Percentiles rank a stretch among this genome's conserved stretches.
Evolutionary conservation across 92 coral and sea anemone genomes (phyloP).

Genomic region (Muricea muricata): DNA sequence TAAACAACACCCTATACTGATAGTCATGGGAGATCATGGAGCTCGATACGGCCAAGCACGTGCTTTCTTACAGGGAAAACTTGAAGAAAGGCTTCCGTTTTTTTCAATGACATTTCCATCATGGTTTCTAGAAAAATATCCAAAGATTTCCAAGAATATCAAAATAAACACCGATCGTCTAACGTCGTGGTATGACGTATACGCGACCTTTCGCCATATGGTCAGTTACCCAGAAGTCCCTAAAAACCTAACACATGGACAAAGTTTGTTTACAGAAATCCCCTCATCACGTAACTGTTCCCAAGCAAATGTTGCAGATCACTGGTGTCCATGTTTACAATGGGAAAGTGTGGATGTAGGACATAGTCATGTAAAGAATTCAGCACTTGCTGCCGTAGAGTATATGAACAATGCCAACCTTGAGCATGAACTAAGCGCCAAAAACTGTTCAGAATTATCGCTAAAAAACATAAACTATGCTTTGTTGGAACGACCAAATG

Average conservation of each 20-base stretch:
- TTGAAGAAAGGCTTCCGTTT: too few species aligned
- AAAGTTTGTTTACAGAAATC: conserved; percentile 9
- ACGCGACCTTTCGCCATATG: conserved; percentile 33
- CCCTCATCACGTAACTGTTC: conserved; percentile 23
- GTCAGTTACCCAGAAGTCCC: conserved; percentile 34
- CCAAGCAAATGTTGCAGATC: conserved; percentile 1
- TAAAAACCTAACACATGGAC: conserved; percentile 8
- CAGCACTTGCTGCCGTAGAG: too few species aligned
- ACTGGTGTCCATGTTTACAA: conserved; percentile 47
- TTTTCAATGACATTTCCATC: conserved; percentile 22
- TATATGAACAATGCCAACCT: too few species aligned
- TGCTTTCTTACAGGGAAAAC: too few species aligned
- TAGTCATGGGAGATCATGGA: too few species aligned
- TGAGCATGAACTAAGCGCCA: too few species aligned
- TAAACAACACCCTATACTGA: neutral
- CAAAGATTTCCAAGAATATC: conserved; percentile 16
- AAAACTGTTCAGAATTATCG: too few species aligned
- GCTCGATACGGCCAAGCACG: neutral
- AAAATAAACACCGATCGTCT: conserved; percentile 26
- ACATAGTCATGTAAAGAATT: too few species aligned
- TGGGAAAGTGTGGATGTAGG: conserved; percentile 57
- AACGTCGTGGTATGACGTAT: conserved; percentile 43
- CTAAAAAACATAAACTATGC: too few species aligned
- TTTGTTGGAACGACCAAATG: too few species aligned
- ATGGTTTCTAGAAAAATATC: conserved; percentile 20